Conservation (phyloP, 2,888 invertebrate genomes). For the Choristoneura rosaceana region DNA sequence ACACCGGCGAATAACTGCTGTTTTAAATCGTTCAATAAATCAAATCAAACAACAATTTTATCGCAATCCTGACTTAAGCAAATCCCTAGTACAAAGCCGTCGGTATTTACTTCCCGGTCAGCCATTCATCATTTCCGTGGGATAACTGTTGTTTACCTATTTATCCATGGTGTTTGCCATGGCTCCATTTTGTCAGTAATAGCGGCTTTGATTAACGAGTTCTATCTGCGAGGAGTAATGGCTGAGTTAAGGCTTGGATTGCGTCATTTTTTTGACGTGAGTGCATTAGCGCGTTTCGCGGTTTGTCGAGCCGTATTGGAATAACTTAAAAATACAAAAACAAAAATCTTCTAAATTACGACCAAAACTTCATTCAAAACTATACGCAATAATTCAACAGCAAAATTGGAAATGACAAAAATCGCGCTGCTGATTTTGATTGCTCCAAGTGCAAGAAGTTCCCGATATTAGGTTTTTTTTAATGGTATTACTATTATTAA, state of each 20-base stretch:
- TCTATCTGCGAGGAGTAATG: slow-evolving; percentile 34
- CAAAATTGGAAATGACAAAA: too few species aligned
- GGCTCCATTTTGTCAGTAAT: slow-evolving; percentile 38
- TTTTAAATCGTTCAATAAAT: slow-evolving; percentile 1
- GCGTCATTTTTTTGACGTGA: slow-evolving; percentile 13
- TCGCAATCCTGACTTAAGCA: slow-evolving; percentile 25
- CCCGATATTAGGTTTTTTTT: too few species aligned
- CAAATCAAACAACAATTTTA: slow-evolving; percentile 11
- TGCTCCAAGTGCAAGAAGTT: too few species aligned
- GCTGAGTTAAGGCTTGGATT: slow-evolving; percentile 14
- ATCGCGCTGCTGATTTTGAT: too few species aligned
- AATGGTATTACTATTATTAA: too few species aligned
- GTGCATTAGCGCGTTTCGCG: background rate
- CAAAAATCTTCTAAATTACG: too few species aligned
- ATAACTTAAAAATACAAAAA: background rate
- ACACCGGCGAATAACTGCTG: background rate
- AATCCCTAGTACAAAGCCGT: slow-evolving; percentile 21
- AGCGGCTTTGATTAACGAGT: slow-evolving; percentile 43
- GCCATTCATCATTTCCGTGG: slow-evolving; percentile 37
- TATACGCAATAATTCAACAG: too few species aligned
- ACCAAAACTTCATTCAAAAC: too few species aligned
- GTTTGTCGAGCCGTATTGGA: background rate
- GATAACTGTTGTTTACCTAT: slow-evolving; percentile 37
- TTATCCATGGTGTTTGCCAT: slow-evolving; percentile 39
- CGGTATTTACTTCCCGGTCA: slow-evolving; percentile 35